phyloP scores from a whole-genome alignment of 2,113 vertebrate species.

The Haemorhous mexicanus region DNA sequence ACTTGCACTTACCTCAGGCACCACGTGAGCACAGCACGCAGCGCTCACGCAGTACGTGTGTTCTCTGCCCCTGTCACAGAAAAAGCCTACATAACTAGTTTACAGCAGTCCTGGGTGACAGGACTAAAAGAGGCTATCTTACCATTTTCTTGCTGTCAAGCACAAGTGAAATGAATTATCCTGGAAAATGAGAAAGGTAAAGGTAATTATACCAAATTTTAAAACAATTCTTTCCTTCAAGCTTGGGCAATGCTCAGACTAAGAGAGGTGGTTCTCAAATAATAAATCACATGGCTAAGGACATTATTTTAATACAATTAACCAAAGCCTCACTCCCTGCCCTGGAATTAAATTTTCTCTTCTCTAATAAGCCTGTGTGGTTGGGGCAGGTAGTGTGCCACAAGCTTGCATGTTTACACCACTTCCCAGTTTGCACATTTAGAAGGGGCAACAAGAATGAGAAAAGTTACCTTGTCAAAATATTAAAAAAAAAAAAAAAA shows the following conservation, averaged over 20 bases:
- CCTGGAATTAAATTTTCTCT: neutral
- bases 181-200: constrained; percentile 58
- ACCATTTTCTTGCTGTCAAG: constrained; percentile 73
- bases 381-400: neutral
- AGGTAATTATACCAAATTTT: neutral
- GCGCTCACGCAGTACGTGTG: neutral
- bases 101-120: neutral
- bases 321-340: neutral
- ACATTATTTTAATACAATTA: neutral
- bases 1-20: neutral
- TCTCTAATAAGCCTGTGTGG: neutral
- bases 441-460: neutral
- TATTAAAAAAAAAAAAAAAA: neutral
- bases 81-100: neutral
- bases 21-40: neutral
- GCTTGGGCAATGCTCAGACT: neutral
- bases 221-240: neutral
- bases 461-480: neutral
- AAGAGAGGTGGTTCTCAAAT: neutral
- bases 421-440: neutral
- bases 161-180: constrained; percentile 65
- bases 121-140: constrained; percentile 42
- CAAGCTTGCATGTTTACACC: neutral
- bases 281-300: neutral
- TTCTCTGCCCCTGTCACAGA: neutral